These are phyloP conservation scores for Phaedon cochleariae DNA, from an alignment of 2,888 invertebrate species.

Conservation along the genomic window DNA sequence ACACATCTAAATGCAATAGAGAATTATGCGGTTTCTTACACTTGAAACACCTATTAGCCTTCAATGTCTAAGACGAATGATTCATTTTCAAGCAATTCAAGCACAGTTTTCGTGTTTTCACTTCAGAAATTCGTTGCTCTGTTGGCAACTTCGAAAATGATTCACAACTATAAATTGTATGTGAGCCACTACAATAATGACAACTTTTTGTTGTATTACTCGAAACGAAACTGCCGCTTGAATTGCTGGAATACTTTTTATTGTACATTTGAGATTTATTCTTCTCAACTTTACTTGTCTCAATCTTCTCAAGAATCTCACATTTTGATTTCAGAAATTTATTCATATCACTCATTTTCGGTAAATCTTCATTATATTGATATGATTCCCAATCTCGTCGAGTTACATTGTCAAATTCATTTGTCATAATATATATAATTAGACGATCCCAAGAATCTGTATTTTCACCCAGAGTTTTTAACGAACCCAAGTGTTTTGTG, in stretches of 20 bases:
- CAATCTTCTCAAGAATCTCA: slow-evolving; percentile 18
- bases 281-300: slow-evolving; percentile 2
- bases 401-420: slow-evolving; percentile 23
- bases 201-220: too few relatives aligned
- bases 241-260: not conserved
- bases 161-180: slow-evolving; percentile 5
- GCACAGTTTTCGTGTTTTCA: slow-evolving; percentile 4
- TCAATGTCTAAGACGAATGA: not conserved
- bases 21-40: slow-evolving; percentile 7
- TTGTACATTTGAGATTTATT: not conserved
- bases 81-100: slow-evolving; percentile 3
- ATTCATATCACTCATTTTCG: slow-evolving; percentile 14
- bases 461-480: slow-evolving; percentile 16
- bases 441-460: slow-evolving; percentile 24
- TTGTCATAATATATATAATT: too few relatives aligned
- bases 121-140: not conserved
- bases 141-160: not conserved
- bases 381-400: slow-evolving; percentile 20
- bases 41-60: not conserved
- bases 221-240: too few relatives aligned
- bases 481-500: slow-evolving; percentile 15
- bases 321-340: slow-evolving; percentile 14
- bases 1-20: slow-evolving; percentile 3
- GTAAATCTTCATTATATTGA: slow-evolving; percentile 6
- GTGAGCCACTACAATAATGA: not conserved